Evolutionary conservation across 2,113 vertebrate species (phyloP).

Genomic region (Nycticebus coucang): DNA sequence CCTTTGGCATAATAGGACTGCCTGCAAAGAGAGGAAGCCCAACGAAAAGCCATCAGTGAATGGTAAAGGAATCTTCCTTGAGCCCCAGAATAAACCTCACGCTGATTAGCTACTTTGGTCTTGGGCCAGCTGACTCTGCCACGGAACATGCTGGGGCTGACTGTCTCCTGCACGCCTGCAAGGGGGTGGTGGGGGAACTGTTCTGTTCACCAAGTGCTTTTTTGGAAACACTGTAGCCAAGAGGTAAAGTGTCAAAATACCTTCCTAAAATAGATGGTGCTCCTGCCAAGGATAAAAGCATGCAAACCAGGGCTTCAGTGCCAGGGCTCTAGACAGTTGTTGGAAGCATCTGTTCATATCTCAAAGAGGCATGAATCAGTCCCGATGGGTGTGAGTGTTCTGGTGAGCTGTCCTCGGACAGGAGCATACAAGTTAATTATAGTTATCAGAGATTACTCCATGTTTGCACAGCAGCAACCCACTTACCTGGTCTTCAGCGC

Average conservation of each 20-base stretch:
- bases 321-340: slow-evolving; percentile 35
- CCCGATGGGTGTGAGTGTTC: slow-evolving; percentile 39
- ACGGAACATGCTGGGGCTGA: neutral
- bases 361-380: slow-evolving; percentile 50
- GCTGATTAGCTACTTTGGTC: slow-evolving; percentile 42
- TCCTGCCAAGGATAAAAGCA: slow-evolving; percentile 15
- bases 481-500: slow-evolving; percentile 66
- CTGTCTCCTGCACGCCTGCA: neutral
- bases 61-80: neutral
- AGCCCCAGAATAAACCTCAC: slow-evolving; percentile 5
- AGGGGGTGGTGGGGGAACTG: neutral
- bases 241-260: slow-evolving; percentile 69
- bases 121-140: slow-evolving; percentile 48
- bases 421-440: slow-evolving; percentile 68
- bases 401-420: slow-evolving; percentile 58
- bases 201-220: neutral
- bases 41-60: neutral
- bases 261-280: slow-evolving; percentile 65
- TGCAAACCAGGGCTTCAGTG: neutral
- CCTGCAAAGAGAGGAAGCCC: neutral
- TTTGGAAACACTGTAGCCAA: slow-evolving; percentile 51
- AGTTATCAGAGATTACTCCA: slow-evolving; percentile 66
- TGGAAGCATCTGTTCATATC: slow-evolving; percentile 54
- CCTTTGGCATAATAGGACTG: neutral
- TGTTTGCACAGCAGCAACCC: slow-evolving; percentile 57